These are phyloP conservation scores for Lithophane ornitopus DNA, from an alignment of 2,888 invertebrate species.

Conservation along the genomic window DNA sequence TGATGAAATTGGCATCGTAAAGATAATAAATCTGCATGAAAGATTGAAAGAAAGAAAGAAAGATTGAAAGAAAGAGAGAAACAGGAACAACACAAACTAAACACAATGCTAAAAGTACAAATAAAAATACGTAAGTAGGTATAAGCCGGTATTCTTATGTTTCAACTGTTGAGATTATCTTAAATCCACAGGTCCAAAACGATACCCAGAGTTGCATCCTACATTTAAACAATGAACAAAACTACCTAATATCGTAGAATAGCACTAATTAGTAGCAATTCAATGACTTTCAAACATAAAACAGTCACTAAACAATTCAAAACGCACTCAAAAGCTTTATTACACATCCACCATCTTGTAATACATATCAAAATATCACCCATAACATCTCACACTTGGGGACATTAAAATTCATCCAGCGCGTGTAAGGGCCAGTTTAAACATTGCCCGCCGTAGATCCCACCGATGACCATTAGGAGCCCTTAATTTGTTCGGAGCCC, in stretches of 20 bases:
- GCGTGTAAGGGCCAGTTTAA: constrained; percentile 82
- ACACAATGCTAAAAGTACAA: too few relatives aligned
- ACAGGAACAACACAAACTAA: too few relatives aligned
- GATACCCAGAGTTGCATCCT: too few relatives aligned
- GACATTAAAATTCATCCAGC: constrained; percentile 89
- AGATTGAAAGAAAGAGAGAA: too few relatives aligned
- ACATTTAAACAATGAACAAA: too few relatives aligned
- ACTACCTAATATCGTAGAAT: neutral
- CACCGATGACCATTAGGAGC: constrained; percentile 89
- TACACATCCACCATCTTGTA: constrained; percentile 48
- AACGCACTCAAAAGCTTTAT: constrained; percentile 27
- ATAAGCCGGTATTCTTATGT: too few relatives aligned
- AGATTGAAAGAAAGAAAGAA: too few relatives aligned
- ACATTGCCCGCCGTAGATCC: constrained; percentile 82
- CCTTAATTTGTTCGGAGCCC: constrained; percentile 89
- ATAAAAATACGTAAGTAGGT: too few relatives aligned
- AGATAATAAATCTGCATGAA: too few relatives aligned
- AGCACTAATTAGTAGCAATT: neutral
- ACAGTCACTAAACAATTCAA: constrained; percentile 34
- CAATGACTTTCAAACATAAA: neutral
- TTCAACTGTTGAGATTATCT: too few relatives aligned
- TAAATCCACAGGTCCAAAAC: too few relatives aligned
- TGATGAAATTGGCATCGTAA: too few relatives aligned
- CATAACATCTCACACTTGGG: constrained; percentile 59
- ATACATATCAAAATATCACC: constrained; percentile 49